These are phyloP conservation scores for Parnassius smintheus DNA, from an alignment of 2,888 invertebrate genomes.

Conservation along the genomic window DNA sequence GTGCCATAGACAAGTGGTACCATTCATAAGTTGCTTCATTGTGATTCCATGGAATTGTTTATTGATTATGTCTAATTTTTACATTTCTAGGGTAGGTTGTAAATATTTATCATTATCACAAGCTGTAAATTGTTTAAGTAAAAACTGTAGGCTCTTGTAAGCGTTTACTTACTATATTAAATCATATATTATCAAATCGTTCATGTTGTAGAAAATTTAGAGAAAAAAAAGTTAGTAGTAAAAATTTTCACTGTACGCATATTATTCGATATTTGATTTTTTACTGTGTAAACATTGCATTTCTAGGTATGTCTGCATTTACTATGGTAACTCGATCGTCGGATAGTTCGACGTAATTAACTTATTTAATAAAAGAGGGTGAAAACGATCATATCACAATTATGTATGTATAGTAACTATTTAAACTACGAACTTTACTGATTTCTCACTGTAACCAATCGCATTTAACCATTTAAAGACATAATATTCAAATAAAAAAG, in stretches of 20 bases:
- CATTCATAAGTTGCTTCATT: constrained; percentile 36
- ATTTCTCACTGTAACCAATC: constrained; percentile 20
- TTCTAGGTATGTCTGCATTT: constrained; percentile 26
- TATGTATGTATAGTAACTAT: constrained; percentile 65
- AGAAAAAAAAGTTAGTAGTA: constrained; percentile 50
- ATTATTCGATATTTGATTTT: constrained; percentile 31
- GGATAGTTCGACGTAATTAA: constrained; percentile 21
- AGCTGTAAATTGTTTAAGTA: constrained; percentile 67
- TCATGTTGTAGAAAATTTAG: constrained; percentile 76
- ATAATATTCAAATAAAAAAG: constrained; percentile 1
- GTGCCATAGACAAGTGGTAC: constrained; percentile 46
- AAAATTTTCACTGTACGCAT: constrained; percentile 47
- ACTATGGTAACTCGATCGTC: constrained; percentile 15
- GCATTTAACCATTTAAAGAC: constrained; percentile 25
- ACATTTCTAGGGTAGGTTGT: constrained; percentile 49
- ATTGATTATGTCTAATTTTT: constrained; percentile 35
- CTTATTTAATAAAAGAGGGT: constrained; percentile 44
- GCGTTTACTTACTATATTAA: constrained; percentile 57
- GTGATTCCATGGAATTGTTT: constrained; percentile 51
- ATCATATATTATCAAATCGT: constrained; percentile 56
- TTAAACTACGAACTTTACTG: constrained; percentile 29
- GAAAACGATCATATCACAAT: constrained; percentile 74
- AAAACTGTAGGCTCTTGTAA: constrained; percentile 60
- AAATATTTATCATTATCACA: constrained; percentile 70
- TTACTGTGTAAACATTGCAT: constrained; percentile 29